Conservation (phyloP, 2,113 vertebrate species). For the Platysternon megacephalum region DNA sequence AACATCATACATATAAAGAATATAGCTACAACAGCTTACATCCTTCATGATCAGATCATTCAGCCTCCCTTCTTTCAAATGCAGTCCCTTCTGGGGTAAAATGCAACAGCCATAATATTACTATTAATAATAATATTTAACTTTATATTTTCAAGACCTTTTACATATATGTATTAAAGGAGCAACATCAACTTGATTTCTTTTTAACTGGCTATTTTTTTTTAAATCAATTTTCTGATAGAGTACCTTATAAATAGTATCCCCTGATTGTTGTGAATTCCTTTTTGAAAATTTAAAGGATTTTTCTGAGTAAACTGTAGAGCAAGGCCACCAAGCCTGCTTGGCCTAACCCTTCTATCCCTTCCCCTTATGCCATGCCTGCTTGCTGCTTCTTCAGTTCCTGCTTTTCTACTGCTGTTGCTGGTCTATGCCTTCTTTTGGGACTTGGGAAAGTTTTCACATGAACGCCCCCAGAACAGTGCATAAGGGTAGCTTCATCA, state of each 20-base stretch:
- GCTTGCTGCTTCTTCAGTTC: background rate
- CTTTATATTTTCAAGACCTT: background rate
- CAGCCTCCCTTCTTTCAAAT: background rate
- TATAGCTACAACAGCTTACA: background rate
- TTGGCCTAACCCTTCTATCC: background rate
- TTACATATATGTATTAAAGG: background rate
- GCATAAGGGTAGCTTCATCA: background rate
- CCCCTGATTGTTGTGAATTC: background rate
- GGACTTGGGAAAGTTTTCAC: background rate
- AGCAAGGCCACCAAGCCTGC: background rate
- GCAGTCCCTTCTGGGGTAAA: background rate
- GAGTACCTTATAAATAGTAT: background rate
- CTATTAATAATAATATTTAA: background rate
- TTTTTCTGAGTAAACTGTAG: background rate
- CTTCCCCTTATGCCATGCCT: background rate
- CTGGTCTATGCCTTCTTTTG: background rate
- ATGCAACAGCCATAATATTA: background rate
- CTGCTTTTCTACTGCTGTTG: background rate
- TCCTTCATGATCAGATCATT: fast-evolving
- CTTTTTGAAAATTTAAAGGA: background rate
- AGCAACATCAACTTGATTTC: background rate
- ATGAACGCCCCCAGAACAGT: background rate
- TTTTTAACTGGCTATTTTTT: background rate
- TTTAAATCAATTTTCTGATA: background rate
- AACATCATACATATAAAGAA: background rate